phyloP scores from a whole-genome alignment of 2,888 invertebrate species.

The Morpho achilles region DNA sequence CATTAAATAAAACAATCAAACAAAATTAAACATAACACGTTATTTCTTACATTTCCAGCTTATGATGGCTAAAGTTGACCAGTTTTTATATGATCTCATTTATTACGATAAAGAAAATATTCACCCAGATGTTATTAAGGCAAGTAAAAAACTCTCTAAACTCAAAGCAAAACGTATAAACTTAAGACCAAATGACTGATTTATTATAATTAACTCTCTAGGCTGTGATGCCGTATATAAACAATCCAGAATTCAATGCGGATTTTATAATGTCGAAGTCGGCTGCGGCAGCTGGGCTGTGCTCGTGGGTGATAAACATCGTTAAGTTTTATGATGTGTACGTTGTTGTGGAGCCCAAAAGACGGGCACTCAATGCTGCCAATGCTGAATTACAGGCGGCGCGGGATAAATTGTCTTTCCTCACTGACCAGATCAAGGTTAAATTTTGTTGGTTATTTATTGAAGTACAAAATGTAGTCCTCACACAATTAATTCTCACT shows the following conservation, averaged over 20 bases:
- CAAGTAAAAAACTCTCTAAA: constrained; percentile 43
- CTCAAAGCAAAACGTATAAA: neutral
- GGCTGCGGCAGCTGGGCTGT: constrained; percentile 93
- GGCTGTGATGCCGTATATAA: constrained; percentile 79
- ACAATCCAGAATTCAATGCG: constrained; percentile 89
- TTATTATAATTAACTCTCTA: constrained; percentile 22
- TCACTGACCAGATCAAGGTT: constrained; percentile 85
- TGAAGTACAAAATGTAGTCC: no score
- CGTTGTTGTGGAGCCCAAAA: constrained; percentile 94
- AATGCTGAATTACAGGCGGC: constrained; percentile 91
- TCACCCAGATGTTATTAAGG: constrained; percentile 91
- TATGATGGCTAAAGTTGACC: constrained; percentile 94
- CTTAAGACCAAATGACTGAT: neutral
- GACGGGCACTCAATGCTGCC: constrained; percentile 90
- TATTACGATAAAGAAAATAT: constrained; percentile 97
- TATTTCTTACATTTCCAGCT: constrained; percentile 42
- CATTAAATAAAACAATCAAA: no score
- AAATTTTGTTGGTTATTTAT: no score
- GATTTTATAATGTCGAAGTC: constrained; percentile 92
- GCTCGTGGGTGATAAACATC: constrained; percentile 97
- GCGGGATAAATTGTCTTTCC: constrained; percentile 85
- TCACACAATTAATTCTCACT: no score
- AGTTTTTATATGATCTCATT: constrained; percentile 89
- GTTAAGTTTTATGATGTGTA: constrained; percentile 93
- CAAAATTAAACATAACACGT: no score